phyloP scores from a whole-genome alignment of 2,797 vertebrate genomes.

The Furcifer pardalis region DNA sequence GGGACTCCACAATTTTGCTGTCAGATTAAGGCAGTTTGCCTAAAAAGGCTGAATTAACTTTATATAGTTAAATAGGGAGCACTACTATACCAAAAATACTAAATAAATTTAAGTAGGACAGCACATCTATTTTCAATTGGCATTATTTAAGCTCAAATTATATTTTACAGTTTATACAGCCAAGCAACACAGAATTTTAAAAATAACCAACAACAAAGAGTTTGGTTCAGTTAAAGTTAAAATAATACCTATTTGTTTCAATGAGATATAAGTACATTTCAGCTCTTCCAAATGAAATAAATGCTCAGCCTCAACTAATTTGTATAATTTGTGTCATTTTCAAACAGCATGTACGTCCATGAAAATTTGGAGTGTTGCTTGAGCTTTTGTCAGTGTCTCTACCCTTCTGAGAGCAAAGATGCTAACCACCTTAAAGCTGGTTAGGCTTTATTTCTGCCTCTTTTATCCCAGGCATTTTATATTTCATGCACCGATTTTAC shows the following conservation, averaged over 20 bases:
- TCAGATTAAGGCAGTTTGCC: not conserved
- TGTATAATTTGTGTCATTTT: not conserved
- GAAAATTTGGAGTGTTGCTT: not conserved
- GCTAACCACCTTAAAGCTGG: not conserved
- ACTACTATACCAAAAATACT: not conserved
- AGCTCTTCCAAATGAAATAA: not conserved
- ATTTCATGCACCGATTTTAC: not conserved
- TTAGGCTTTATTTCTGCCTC: not conserved
- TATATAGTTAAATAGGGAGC: not conserved
- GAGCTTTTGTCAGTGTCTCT: no score
- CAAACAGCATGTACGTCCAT: not conserved
- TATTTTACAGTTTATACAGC: not conserved
- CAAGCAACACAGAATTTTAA: not conserved
- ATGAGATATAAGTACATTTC: not conserved
- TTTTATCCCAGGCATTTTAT: not conserved
- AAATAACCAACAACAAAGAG: not conserved
- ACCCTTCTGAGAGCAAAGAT: not conserved
- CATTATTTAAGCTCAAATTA: not conserved
- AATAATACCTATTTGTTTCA: not conserved
- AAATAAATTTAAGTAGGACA: not conserved
- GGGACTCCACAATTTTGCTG: not conserved
- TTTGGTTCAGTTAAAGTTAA: not conserved
- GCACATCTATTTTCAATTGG: not conserved
- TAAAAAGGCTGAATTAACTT: not conserved
- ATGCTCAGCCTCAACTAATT: not conserved